A percentile compares a stretch with the other conserved stretches of the same genome.
Evolutionary conservation across 2,797 vertebrate genomes (phyloP).

Genomic region (Sciurus carolinensis): DNA sequence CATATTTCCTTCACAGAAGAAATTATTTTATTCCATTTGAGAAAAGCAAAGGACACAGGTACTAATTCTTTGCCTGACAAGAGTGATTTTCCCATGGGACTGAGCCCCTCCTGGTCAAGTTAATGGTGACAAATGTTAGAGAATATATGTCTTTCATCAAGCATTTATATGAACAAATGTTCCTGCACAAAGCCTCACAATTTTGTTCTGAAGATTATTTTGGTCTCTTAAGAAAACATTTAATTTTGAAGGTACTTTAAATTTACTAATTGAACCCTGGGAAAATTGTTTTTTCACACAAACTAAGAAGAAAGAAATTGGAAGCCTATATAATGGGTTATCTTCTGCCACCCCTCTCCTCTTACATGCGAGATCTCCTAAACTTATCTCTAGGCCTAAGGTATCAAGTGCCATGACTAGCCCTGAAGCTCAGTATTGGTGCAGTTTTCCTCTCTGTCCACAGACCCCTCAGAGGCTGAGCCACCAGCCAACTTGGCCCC

Average conservation of each 20-base stretch:
- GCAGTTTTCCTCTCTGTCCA: background rate
- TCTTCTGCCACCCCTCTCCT: background rate
- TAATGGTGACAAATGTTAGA: background rate
- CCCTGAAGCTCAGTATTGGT: background rate
- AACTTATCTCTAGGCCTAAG: background rate
- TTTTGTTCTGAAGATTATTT: background rate
- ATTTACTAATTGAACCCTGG: background rate
- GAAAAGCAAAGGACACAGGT: constrained; percentile 7
- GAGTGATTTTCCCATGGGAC: background rate
- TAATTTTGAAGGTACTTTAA: background rate
- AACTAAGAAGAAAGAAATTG: background rate
- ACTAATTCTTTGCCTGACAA: constrained; percentile 23
- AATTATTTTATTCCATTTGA: constrained; percentile 80
- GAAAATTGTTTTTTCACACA: background rate
- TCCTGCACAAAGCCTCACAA: background rate
- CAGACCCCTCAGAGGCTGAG: background rate
- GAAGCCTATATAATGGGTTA: background rate
- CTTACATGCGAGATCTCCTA: background rate
- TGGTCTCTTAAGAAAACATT: background rate
- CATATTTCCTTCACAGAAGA: constrained; percentile 88
- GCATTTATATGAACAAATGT: background rate
- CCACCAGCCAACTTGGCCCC: background rate
- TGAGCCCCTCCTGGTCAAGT: background rate
- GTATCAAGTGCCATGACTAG: background rate
- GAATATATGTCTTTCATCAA: background rate